Evolutionary conservation across 1,140 invertebrate genomes (phyloP).

Genomic region (Bombus ignitus): DNA sequence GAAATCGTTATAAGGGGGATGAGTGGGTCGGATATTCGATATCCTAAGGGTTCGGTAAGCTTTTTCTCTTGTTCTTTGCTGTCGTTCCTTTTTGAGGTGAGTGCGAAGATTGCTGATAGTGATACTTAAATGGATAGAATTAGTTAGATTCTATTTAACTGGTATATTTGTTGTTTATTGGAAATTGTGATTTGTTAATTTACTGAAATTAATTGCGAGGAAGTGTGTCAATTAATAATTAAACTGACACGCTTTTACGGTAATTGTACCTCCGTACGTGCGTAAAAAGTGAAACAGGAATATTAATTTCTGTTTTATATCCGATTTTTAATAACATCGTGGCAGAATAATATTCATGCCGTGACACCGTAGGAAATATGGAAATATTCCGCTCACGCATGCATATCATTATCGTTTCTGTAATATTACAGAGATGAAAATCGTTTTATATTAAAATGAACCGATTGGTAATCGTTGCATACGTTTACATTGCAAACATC

Average conservation of each 20-base stretch:
- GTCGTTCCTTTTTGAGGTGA: background rate
- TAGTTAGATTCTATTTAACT: background rate
- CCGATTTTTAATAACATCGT: slow-evolving; percentile 26
- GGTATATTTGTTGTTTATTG: background rate
- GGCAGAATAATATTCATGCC: background rate
- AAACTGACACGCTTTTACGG: too few relatives aligned
- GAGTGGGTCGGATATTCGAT: background rate
- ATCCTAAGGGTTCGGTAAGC: background rate
- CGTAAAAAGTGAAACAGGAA: background rate
- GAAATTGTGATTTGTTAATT: background rate
- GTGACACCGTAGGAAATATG: background rate
- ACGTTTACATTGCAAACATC: slow-evolving; percentile 23
- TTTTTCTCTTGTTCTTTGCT: background rate
- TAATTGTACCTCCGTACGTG: too few relatives aligned
- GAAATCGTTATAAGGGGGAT: background rate
- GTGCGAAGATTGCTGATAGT: background rate
- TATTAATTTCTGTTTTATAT: background rate
- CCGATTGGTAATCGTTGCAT: slow-evolving; percentile 7
- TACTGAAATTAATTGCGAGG: background rate
- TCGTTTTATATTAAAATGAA: slow-evolving; percentile 35
- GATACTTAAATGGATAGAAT: background rate
- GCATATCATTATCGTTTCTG: slow-evolving; percentile 33
- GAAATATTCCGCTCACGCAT: background rate
- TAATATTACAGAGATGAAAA: slow-evolving; percentile 33
- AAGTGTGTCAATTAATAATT: background rate